Percentiles rank a stretch among this genome's conserved stretches.
Conservation (phyloP, 2,797 vertebrate genomes). For the Macrochelys suwanniensis region DNA sequence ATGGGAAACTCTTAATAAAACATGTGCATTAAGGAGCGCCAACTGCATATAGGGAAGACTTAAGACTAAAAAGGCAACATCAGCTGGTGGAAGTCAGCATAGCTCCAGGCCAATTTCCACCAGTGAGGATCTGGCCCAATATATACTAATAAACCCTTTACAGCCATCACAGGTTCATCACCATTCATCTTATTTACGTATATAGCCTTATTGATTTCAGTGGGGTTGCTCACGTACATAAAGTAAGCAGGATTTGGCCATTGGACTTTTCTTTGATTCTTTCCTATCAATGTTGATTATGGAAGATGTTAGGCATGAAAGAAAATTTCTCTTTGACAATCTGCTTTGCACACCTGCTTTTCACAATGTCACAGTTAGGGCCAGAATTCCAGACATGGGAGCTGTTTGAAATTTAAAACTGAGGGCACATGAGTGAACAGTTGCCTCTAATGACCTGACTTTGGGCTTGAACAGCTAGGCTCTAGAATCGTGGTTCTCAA, state of each 20-base stretch:
- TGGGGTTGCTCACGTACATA: background rate
- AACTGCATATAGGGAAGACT: background rate
- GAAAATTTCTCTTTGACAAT: background rate
- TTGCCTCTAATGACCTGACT: constrained; percentile 11
- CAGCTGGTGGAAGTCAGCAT: fast-evolving
- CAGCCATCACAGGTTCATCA: background rate
- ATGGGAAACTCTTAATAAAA: background rate
- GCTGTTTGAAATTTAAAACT: constrained; percentile 6
- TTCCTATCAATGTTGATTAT: background rate
- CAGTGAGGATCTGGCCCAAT: background rate
- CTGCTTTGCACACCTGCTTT: constrained; percentile 19
- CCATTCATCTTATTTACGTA: background rate
- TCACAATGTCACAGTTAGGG: background rate
- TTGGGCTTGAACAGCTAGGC: constrained; percentile 12
- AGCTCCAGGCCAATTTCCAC: background rate
- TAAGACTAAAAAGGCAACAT: background rate
- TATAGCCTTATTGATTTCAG: background rate
- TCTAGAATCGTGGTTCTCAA: background rate
- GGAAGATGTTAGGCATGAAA: background rate
- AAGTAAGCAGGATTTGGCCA: background rate
- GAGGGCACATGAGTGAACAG: background rate
- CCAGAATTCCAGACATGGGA: background rate
- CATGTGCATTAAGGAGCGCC: background rate
- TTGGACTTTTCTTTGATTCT: background rate
- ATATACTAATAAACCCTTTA: background rate